phyloP scores from a whole-genome alignment of 2,113 vertebrate species.

The Origma solitaria region DNA sequence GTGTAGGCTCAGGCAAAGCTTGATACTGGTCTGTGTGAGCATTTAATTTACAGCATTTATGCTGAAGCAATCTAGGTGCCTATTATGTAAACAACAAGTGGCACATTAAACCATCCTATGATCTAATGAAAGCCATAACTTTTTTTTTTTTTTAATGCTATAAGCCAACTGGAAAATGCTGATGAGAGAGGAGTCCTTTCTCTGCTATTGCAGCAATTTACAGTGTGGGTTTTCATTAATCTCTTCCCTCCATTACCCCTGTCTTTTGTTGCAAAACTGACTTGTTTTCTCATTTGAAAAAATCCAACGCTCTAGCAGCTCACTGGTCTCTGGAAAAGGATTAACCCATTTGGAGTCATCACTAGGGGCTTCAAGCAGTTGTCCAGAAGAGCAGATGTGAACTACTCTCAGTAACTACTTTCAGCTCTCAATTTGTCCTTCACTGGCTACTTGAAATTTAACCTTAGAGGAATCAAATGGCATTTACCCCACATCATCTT shows the following conservation, averaged over 20 bases:
- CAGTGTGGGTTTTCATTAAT: slow-evolving; percentile 21
- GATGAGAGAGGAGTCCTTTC: background rate
- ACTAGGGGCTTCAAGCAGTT: background rate
- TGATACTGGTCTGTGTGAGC: background rate
- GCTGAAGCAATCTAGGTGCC: background rate
- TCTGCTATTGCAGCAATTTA: slow-evolving; percentile 20
- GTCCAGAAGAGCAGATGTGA: slow-evolving; percentile 36
- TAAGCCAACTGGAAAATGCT: background rate
- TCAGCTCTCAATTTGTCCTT: slow-evolving; percentile 50
- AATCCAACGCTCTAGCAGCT: background rate
- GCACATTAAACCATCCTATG: background rate
- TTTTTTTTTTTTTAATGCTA: background rate
- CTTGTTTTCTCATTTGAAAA: slow-evolving; percentile 6
- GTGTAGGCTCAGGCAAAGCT: background rate
- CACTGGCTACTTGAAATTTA: slow-evolving; percentile 57
- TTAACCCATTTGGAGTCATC: background rate
- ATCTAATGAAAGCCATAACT: background rate
- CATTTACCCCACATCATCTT: background rate
- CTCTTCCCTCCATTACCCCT: background rate
- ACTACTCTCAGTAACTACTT: slow-evolving; percentile 51
- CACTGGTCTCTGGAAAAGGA: background rate
- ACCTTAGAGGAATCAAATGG: slow-evolving; percentile 50
- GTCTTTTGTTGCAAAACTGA: slow-evolving; percentile 2
- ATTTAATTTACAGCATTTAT: background rate
- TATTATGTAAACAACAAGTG: background rate